Percentiles rank a stretch among this genome's conserved stretches.
Evolutionary conservation across 2,797 vertebrate species (phyloP).

Genomic region (Coregonus ussuriensis): DNA sequence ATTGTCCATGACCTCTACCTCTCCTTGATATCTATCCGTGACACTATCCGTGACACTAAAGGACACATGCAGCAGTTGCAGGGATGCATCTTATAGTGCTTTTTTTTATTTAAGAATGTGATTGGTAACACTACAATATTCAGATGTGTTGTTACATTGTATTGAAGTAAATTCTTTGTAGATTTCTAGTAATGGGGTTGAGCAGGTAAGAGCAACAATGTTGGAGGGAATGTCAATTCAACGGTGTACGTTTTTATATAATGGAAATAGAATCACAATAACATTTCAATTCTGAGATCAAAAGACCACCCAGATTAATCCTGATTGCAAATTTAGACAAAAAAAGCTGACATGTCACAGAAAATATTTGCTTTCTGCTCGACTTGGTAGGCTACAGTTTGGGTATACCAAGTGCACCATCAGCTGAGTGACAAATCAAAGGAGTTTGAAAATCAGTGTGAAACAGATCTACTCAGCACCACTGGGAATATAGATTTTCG

Average conservation of each 20-base stretch:
- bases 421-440: conserved; percentile 28
- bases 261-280: no score
- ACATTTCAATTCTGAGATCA: no score
- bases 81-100: background rate
- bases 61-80: background rate
- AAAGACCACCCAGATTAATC: no score
- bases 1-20: background rate
- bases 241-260: background rate
- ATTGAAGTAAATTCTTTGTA: background rate
- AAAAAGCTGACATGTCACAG: no score
- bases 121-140: no score
- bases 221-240: background rate
- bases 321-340: no score
- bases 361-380: no score
- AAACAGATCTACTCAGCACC: conserved; percentile 29
- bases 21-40: background rate
- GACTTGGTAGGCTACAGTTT: no score
- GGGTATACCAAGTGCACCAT: no score
- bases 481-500: conserved; percentile 20
- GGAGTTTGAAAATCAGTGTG: conserved; percentile 30
- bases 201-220: background rate
- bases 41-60: background rate
- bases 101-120: background rate
- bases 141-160: background rate
- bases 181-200: background rate